Percentiles rank a stretch among this genome's conserved stretches.
Evolutionary conservation across 53 echinoderm and acorn worm genomes (phyloP).

Genomic region (Apostichopus leukothele): DNA sequence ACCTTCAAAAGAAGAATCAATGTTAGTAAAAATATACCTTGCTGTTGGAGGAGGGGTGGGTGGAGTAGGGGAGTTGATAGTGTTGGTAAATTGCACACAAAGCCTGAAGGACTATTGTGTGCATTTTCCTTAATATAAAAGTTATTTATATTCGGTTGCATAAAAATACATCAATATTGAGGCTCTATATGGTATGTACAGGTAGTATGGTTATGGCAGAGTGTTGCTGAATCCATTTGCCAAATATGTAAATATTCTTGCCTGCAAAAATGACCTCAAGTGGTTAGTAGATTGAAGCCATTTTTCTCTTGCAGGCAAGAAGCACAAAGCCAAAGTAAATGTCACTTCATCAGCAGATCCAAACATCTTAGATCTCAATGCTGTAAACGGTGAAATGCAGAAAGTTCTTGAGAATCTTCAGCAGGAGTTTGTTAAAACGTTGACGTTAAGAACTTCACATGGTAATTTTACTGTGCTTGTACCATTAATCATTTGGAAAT

Average conservation of each 20-base stretch:
- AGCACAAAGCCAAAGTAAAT: slow-evolving; percentile 68
- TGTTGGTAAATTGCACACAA: too few relatives aligned
- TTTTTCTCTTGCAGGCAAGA: slow-evolving; percentile 60
- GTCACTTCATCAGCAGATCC: slow-evolving; percentile 56
- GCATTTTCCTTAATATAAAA: not conserved
- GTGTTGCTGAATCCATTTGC: not conserved
- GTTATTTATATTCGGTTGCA: too few relatives aligned
- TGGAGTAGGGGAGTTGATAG: too few relatives aligned
- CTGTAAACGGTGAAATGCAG: slow-evolving; percentile 57
- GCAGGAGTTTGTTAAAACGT: slow-evolving; percentile 56
- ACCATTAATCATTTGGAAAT: too few relatives aligned
- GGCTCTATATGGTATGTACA: not conserved
- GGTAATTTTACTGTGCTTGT: slow-evolving; percentile 34
- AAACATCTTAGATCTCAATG: slow-evolving; percentile 55
- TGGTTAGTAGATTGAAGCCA: too few relatives aligned
- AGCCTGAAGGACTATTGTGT: not conserved
- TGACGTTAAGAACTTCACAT: slow-evolving; percentile 62
- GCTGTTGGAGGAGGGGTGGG: too few relatives aligned
- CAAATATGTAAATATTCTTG: not conserved
- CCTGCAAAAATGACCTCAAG: not conserved
- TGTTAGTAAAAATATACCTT: too few relatives aligned
- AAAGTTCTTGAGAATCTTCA: slow-evolving; percentile 49
- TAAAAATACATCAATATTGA: not conserved
- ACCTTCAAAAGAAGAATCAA: too few relatives aligned
- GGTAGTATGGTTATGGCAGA: not conserved